A percentile compares a stretch with the other conserved stretches of the same genome.
Evolutionary conservation across 2,797 vertebrate species (phyloP).

Genomic region (Neomorphus geoffroyi): DNA sequence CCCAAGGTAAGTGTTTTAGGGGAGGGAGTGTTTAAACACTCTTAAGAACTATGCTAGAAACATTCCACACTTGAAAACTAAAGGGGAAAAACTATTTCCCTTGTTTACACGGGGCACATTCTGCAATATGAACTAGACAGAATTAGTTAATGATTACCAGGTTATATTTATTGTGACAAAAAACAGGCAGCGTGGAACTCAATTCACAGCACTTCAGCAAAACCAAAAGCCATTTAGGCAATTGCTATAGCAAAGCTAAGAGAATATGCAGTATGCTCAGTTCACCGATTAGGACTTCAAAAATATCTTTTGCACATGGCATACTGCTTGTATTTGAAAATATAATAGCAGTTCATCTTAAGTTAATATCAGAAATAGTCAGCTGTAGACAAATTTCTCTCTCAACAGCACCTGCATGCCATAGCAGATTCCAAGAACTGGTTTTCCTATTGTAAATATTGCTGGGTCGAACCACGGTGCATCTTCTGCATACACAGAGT

Average conservation of each 20-base stretch:
- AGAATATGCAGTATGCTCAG: neutral
- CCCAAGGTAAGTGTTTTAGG: neutral
- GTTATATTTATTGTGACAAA: neutral
- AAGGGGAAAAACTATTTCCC: neutral
- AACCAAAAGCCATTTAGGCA: neutral
- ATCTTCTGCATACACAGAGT: conserved; percentile 98
- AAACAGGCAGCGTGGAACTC: neutral
- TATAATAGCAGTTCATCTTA: neutral
- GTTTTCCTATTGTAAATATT: conserved; percentile 97
- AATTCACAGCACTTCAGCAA: neutral
- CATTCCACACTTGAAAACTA: neutral
- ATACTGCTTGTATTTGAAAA: neutral
- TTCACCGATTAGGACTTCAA: neutral
- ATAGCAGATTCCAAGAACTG: conserved; percentile 97
- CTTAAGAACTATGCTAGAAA: neutral
- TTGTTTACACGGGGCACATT: neutral
- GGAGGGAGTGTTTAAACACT: neutral
- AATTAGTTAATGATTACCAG: neutral
- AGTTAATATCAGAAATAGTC: neutral
- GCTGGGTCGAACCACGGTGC: conserved; percentile 98
- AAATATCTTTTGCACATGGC: neutral
- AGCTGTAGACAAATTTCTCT: neutral
- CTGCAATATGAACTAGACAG: neutral
- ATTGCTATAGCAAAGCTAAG: neutral
- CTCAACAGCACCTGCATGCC: conserved; percentile 92